These are phyloP conservation scores for Geotrypetes seraphini DNA, from an alignment of 2,797 vertebrate species.

Conservation along the genomic window DNA sequence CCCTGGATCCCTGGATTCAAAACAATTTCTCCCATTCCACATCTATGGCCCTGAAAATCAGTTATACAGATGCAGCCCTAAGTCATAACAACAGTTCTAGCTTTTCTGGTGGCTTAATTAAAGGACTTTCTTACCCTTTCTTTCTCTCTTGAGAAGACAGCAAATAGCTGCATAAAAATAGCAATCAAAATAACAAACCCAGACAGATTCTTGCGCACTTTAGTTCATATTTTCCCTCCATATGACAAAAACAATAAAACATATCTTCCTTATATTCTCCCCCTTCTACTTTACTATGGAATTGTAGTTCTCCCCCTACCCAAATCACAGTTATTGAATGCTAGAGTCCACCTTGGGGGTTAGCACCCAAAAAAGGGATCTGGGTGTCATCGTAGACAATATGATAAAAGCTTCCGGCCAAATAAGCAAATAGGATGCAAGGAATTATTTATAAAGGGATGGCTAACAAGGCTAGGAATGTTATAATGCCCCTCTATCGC, in stretches of 20 bases:
- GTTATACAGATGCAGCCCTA: constrained; percentile 3
- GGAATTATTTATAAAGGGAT: too few species aligned
- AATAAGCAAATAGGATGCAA: too few species aligned
- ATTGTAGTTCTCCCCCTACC: too few species aligned
- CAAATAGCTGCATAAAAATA: not conserved
- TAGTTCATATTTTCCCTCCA: constrained; percentile 11
- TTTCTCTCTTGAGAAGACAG: constrained; percentile 10
- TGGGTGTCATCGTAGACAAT: too few species aligned
- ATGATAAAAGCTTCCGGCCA: too few species aligned
- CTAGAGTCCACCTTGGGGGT: too few species aligned
- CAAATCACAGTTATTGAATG: too few species aligned
- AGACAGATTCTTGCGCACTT: constrained; percentile 3
- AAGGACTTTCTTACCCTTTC: constrained; percentile 6
- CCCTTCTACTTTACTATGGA: too few species aligned
- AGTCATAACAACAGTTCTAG: constrained; percentile 12
- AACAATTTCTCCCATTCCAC: constrained; percentile 4
- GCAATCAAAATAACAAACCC: constrained; percentile 13
- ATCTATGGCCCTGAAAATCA: not conserved
- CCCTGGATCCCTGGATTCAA: constrained; percentile 2
- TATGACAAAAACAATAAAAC: not conserved
- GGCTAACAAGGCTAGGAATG: too few species aligned
- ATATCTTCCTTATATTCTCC: too few species aligned
- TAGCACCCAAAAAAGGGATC: too few species aligned
- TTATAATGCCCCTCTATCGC: too few species aligned
- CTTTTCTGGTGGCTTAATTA: constrained; percentile 20